Base-by-base conservation (phyloP, 1,140 invertebrate genomes). In the Dryas iulia region DNA sequence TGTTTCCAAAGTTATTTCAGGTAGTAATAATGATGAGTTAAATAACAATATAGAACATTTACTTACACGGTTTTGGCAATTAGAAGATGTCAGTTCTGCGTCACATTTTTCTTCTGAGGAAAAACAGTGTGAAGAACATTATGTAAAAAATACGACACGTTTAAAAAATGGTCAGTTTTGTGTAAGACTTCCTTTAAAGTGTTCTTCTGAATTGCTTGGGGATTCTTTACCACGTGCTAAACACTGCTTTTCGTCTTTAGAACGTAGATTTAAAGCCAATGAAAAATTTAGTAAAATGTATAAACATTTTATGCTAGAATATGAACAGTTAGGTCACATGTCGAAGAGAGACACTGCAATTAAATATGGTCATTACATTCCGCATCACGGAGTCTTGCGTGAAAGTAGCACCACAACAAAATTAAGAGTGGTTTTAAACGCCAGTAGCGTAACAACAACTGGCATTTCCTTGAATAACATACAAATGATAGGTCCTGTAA, bases 261-360 rank as follows among this genome's bases (percentile, higher is more conserved):
- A 74, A n/a, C 69, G 72, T n/a, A 66, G 63, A 69, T 56, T 66
- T 24, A 64, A 71, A 23, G 28, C 10, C 24, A 68, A 72, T 4
- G 14, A 54, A 11, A 10, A 33, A 28, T 69, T 75, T 18, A 33
- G 57, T 57, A 39, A 63, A 26, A 57, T 72, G 61, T 79, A 79
- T 60, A 23, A 39, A 24, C 66, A 71, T 2, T 79, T 76, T 54
- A 75, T 81, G 79, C 25, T 21, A 1, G 73, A 81, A 26, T 81
- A 72, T 62, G 3, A 61, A 21, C 28, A 5, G 10, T 63, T 79
- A 33, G 69, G 74, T 62, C 76, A 77, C 24, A 81, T 78, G 73
- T 70, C 73, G 14, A 25, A 68, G 28, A 59, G 53, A 30, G 28
- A 30, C 52, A 66, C 14, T 14, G 18, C 14, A 2, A 39, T 59